Evolutionary conservation across 1,140 invertebrate genomes (phyloP), one percentile per base, ranked within the genome.

Genomic region (Pseudoatta argentina): DNA sequence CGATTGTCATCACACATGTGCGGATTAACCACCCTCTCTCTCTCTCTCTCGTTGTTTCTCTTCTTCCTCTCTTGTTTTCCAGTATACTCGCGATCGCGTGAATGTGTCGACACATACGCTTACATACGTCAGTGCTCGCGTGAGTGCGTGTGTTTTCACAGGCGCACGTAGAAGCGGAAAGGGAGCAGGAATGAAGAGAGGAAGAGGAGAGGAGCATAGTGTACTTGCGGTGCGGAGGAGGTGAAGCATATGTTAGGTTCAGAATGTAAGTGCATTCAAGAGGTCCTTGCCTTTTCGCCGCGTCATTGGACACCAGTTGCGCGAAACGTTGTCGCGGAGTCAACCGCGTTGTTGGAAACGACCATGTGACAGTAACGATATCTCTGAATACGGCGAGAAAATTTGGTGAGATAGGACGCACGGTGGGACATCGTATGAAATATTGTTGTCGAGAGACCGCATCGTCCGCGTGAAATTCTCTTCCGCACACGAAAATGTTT

Each of bases 1-100:
- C 89, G 91, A 91, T 92, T 92, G 90, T 90, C 90, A 89, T 92
- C 89, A 86, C 90, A 92, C 88, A 92, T 92, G 89, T 92, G 86
- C 83, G 87, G 85, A 92, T 91, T 90, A 91, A 89, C 87, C 86
- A 83, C 16, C 66, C 30, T 30, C 30, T 30, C 3, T 30, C 30
- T 30, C 3, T 30, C 51, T 86, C 18, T 76, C 61, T 85, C 69
- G 72, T 44, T 78, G 44, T 85, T 16, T 75, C 83, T 86, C 34
- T 86, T 30, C 53, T 39, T 27, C 8, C 73, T 61, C n/a, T 57
- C 64, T 27, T 44, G 63, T 39, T 69, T 81, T 30, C 79, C 21
- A 24, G 24, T 48, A 14, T 39, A 30, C 24, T 12, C 18, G 55
- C 18, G 8, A 71, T 59, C 39, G 67, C 67, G 48, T 44, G 30